phyloP scores from a whole-genome alignment of 2,113 vertebrate species.

The Ceratotherium simum region DNA sequence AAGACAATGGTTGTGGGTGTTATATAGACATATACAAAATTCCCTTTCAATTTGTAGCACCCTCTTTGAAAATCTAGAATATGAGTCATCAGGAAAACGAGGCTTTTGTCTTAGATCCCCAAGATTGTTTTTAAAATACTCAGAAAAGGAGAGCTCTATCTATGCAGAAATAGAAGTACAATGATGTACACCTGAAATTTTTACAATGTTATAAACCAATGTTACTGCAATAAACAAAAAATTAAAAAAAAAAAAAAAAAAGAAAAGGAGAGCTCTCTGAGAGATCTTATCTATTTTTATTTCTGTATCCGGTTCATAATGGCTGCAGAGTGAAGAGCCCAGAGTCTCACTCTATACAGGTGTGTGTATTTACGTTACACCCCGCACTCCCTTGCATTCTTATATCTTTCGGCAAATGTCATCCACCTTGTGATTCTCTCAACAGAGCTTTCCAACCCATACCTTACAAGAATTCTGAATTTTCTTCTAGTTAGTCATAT shows the following conservation, averaged over 20 bases:
- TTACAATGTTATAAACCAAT: too few species aligned
- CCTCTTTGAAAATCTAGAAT: not conserved
- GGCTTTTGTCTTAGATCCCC: not conserved
- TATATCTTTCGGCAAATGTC: not conserved
- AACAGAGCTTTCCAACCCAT: not conserved
- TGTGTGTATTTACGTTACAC: not conserved
- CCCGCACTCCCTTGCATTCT: not conserved
- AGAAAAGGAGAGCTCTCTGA: not conserved
- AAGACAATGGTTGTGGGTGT: not conserved
- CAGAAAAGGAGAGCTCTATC: not conserved
- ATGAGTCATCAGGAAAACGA: not conserved
- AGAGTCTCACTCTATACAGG: not conserved
- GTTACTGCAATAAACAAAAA: too few species aligned
- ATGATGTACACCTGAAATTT: too few species aligned
- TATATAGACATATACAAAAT: not conserved
- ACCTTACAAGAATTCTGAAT: not conserved
- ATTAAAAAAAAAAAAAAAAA: too few species aligned
- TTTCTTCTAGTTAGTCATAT: constrained; percentile 20
- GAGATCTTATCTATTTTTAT: not conserved
- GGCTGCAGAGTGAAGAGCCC: not conserved
- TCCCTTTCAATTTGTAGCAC: not conserved
- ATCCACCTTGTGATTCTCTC: not conserved
- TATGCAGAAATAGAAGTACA: too few species aligned
- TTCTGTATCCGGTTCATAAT: not conserved
- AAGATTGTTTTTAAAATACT: not conserved